Evolutionary conservation across 2,113 vertebrate species (phyloP).

Genomic region (Pantherophis guttatus): DNA sequence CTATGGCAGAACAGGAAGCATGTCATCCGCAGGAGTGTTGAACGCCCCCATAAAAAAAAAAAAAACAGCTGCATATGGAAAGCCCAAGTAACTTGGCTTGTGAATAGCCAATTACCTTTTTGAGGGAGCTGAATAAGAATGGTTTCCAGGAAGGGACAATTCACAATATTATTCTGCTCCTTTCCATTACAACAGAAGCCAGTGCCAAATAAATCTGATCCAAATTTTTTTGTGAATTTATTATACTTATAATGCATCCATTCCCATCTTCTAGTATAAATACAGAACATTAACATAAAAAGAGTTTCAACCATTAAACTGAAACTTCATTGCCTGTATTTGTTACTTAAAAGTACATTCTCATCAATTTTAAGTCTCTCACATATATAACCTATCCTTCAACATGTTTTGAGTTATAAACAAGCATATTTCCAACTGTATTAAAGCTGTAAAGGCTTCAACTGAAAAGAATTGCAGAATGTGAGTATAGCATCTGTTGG

Average conservation of each 20-base stretch:
- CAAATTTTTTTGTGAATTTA: background rate
- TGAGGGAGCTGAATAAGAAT: background rate
- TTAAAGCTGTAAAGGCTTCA: background rate
- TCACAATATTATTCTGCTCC: background rate
- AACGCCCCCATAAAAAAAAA: background rate
- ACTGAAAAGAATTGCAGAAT: background rate
- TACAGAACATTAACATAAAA: background rate
- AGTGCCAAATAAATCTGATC: background rate
- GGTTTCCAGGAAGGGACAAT: background rate
- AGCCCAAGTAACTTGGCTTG: background rate
- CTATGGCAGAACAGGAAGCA: background rate
- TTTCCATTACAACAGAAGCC: background rate
- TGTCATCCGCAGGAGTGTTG: background rate
- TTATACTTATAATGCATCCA: background rate
- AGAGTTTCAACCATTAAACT: slow-evolving; percentile 27
- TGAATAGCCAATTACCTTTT: background rate
- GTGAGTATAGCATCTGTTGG: background rate
- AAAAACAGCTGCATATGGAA: background rate
- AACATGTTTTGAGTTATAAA: background rate
- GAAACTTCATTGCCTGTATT: slow-evolving; percentile 29
- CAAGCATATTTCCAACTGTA: background rate
- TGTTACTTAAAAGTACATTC: background rate
- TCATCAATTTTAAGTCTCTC: background rate
- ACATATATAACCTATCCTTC: background rate
- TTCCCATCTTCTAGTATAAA: background rate